Base-by-base conservation (phyloP, 2,888 invertebrate genomes). In the Caenorhabditis wallacei region DNA sequence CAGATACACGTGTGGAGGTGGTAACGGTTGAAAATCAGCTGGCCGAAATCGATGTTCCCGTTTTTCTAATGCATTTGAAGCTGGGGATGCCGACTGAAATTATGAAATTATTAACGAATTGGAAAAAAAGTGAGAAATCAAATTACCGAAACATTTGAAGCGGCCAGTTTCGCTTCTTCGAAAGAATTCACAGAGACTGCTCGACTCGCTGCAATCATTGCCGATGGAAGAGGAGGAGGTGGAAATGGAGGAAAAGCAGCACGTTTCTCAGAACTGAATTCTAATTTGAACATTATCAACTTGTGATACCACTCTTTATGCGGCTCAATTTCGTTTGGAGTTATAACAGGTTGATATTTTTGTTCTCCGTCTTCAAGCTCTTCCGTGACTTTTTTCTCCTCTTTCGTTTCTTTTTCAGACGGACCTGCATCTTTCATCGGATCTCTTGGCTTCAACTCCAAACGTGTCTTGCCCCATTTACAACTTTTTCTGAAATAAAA, bases 1-100 rank as follows among this genome's bases (percentile, higher is more conserved):
- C 1, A 71, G n/a, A 22, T 71, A 82, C 11, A 82, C 70, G 48
- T 82, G 81, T 2, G 81, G 81, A 8, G 81, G 81, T 4, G 81
- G 81, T 16, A 82, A 54, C n/a, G 61, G 51, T n/a, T 24, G 70
- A 30, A 82, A 82, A 54, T 82, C 81, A 0, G 75, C 35, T 0
- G 81, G 81, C 30, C 70, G 40, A 30, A 82, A 82, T 7, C 81
- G 75, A 37, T 76, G 57, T 10, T 46, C 48, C 0, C 51, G 40
- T 7, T 8, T 37, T 7, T 63, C 51, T 11, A 61, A 20, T 20
- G 72, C 13, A 5, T 30, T 24, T 1, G 40, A 11, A 1, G 35
- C 30, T 2, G 75, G 75, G 10, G 75, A 59, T 24, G 24, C 22
- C 3, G 66, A 7, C 66, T 66, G 75, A 46, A 71, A 59, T 13